These are phyloP conservation scores for Thalassoma bifasciatum DNA, from an alignment of 2,113 vertebrate species.

Conservation along the genomic window DNA sequence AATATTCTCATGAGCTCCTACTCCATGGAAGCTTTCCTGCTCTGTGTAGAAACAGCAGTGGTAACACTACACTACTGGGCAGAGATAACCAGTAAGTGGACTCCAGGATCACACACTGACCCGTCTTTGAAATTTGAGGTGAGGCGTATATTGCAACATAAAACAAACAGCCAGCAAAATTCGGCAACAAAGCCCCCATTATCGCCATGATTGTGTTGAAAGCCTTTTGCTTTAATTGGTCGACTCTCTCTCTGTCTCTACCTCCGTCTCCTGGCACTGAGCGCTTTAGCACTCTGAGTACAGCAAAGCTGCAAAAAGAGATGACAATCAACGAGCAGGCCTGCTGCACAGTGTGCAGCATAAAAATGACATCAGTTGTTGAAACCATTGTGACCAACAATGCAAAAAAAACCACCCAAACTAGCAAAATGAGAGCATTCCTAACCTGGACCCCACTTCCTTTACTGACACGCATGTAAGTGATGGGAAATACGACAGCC, in stretches of 20 bases:
- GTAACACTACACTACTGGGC: conserved; percentile 49
- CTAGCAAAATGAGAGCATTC: not conserved
- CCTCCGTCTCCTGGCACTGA: conserved; percentile 1
- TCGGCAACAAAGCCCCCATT: not conserved
- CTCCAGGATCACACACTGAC: not conserved
- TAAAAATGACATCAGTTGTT: not conserved
- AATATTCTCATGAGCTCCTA: no score
- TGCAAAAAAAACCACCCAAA: not conserved
- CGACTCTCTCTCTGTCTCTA: not conserved
- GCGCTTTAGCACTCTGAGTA: conserved; percentile 10
- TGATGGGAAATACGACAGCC: conserved; percentile 28
- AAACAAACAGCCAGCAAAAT: not conserved
- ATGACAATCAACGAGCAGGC: accelerated
- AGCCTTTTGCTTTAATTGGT: conserved; percentile 21
- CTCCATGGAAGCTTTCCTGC: not conserved
- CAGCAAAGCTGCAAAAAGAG: conserved; percentile 27
- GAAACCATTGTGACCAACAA: not conserved
- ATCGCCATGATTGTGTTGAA: conserved; percentile 27
- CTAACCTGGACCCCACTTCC: not conserved
- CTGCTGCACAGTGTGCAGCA: not conserved
- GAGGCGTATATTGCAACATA: not conserved
- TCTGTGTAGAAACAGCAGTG: conserved; percentile 38
- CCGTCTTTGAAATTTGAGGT: not conserved
- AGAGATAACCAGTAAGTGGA: conserved; percentile 34
- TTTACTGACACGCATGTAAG: conserved; percentile 16